Percentiles rank a stretch among this genome's conserved stretches.
Conservation (phyloP, 2,888 invertebrate genomes). For the Xanthia togata region DNA sequence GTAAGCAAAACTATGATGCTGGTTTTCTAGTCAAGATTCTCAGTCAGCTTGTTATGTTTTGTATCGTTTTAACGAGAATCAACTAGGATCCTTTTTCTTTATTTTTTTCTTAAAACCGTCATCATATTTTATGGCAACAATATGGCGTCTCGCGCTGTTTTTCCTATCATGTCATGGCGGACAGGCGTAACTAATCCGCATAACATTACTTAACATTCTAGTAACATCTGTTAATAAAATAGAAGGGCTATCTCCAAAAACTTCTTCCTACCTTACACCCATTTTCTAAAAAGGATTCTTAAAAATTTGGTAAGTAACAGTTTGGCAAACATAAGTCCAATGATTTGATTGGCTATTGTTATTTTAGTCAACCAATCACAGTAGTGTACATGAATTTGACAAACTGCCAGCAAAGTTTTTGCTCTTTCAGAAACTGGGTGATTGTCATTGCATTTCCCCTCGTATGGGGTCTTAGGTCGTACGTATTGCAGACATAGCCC, state of each 20-base stretch:
- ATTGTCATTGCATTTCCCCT: background rate
- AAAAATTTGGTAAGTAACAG: background rate
- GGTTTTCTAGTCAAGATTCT: slow-evolving; percentile 47
- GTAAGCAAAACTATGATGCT: slow-evolving; percentile 58
- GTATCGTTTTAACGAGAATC: slow-evolving; percentile 57
- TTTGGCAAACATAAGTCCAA: background rate
- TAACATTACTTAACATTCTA: background rate
- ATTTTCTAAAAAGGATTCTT: slow-evolving; percentile 1
- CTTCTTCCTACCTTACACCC: background rate
- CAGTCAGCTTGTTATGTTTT: slow-evolving; percentile 58
- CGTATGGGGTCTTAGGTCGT: background rate
- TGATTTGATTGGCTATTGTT: background rate
- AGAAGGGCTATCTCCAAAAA: background rate
- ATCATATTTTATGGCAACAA: slow-evolving; percentile 36
- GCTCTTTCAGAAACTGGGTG: background rate
- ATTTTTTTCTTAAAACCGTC: background rate
- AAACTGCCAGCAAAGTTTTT: background rate
- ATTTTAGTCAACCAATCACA: background rate
- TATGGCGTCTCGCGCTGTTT: slow-evolving; percentile 41
- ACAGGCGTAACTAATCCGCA: background rate
- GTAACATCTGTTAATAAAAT: background rate
- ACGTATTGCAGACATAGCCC: background rate
- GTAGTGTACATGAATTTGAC: background rate
- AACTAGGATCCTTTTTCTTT: background rate
- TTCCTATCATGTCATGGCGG: slow-evolving; percentile 5